phyloP scores from a whole-genome alignment of 2,113 vertebrate genomes.

The Oncorhynchus kisutch region DNA sequence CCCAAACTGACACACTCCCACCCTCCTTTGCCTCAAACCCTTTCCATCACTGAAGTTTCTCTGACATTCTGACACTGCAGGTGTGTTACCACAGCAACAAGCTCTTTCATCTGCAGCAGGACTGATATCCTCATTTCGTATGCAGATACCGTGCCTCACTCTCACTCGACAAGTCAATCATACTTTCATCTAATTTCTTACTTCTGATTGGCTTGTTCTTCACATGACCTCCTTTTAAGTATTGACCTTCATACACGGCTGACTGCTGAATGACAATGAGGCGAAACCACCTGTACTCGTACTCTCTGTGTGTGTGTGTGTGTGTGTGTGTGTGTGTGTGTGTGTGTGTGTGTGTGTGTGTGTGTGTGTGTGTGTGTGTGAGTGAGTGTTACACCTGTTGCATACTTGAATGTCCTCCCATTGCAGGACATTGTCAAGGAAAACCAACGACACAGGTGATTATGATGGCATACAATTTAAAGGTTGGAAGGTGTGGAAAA shows the following conservation, averaged over 20 bases:
- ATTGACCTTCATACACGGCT: slow-evolving; percentile 65
- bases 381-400: background rate
- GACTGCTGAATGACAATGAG: slow-evolving; percentile 60
- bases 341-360: slow-evolving; percentile 15
- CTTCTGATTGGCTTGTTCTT: slow-evolving; percentile 65
- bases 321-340: background rate
- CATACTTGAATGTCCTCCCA: no score
- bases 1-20: slow-evolving; percentile 1
- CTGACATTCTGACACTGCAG: slow-evolving; percentile 52
- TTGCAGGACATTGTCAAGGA: no score
- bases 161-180: slow-evolving; percentile 57
- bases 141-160: slow-evolving; percentile 54
- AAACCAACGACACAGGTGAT: no score
- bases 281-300: slow-evolving; percentile 48
- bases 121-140: slow-evolving; percentile 52
- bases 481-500: no score
- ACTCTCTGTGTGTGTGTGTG: background rate
- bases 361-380: background rate
- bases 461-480: no score
- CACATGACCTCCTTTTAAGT: slow-evolving; percentile 53
- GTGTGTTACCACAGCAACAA: slow-evolving; percentile 70
- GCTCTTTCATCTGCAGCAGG: slow-evolving; percentile 51
- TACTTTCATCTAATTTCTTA: slow-evolving; percentile 53
- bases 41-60: slow-evolving; percentile 49
- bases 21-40: slow-evolving; percentile 23